Base-by-base conservation (phyloP, 1,140 invertebrate genomes). In the Octopus sinensis region DNA sequence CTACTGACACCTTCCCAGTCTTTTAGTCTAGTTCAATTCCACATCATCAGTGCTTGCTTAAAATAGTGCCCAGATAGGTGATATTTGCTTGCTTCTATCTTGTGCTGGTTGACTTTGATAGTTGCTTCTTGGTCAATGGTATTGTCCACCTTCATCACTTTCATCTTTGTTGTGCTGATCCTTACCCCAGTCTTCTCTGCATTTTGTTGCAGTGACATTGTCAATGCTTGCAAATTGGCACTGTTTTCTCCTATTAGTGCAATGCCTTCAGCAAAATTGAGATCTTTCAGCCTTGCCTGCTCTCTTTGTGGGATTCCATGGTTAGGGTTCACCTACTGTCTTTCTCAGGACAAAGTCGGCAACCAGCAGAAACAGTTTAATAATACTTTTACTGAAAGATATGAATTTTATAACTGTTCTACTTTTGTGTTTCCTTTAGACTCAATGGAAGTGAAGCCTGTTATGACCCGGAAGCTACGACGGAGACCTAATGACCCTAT, bases 401-500 rank as follows among this genome's bases (percentile, higher is more conserved):
- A 43, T 43, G 30, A 43, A 43, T 43, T 43, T 43, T 43, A 43
- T 43, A 43, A 43, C 30, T 43, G 56, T 12, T 62, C 17, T 9
- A 62, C 9, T 12, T 62, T 62, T 62, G 56, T 73, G 17, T 73
- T 84, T 17, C 51, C 83, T 43, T 83, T 85, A 87, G 86, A 90
- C 82, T 85, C 87, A 56, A 90, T 90, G 83, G 91, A 93, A 86
- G 90, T 91, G 71, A 93, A 93, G 83, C 91, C 93, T 12, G 91
- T 92, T 5, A 93, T 92, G 79, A 98, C 96, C 52, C 92, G 97
- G 73, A 98, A 98, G 91, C 91, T 98, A 30, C 92, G 97, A 6
- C 92, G 97, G 82, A 92, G 97, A 76, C 96, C 97, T 0, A 98
- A 98, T 91, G 97, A 98, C 89, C 97, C 97, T 0, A 92, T 96